These are phyloP conservation scores for Pangasius macronema DNA, from an alignment of 2,797 vertebrate species.

Conservation along the genomic window DNA sequence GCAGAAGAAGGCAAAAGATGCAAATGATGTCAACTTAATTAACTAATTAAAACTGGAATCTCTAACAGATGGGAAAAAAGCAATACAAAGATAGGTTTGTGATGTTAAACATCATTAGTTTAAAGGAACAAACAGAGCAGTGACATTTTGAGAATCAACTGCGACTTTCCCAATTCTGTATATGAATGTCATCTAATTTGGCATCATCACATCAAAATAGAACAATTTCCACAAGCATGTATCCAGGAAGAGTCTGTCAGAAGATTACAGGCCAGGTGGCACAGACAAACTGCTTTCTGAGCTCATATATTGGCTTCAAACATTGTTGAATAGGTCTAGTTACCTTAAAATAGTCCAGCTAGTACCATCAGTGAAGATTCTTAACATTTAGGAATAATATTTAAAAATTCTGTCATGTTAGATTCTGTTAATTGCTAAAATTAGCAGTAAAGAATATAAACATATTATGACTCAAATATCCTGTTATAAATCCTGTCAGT, in stretches of 20 bases:
- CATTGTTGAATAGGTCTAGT: background rate
- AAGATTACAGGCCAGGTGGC: background rate
- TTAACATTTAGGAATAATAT: background rate
- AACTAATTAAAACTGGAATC: slow-evolving; percentile 20
- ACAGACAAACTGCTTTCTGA: slow-evolving; percentile 21
- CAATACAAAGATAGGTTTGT: background rate
- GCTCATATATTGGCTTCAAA: background rate
- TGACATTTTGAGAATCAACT: background rate
- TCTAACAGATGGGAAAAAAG: background rate
- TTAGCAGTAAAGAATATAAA: background rate
- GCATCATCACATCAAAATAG: background rate
- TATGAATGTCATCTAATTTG: background rate
- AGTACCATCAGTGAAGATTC: background rate
- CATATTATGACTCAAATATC: background rate
- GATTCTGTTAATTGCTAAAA: background rate
- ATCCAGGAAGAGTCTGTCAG: background rate
- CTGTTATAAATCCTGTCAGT: background rate
- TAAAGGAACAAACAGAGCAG: background rate
- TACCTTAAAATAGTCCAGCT: background rate
- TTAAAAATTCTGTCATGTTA: background rate
- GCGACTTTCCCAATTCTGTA: background rate
- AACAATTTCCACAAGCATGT: background rate
- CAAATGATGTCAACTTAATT: slow-evolving; percentile 19
- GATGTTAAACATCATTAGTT: background rate
- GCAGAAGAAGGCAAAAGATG: slow-evolving; percentile 29